phyloP scores from a whole-genome alignment of 2,888 invertebrate genomes.

The Sesamia inferens region DNA sequence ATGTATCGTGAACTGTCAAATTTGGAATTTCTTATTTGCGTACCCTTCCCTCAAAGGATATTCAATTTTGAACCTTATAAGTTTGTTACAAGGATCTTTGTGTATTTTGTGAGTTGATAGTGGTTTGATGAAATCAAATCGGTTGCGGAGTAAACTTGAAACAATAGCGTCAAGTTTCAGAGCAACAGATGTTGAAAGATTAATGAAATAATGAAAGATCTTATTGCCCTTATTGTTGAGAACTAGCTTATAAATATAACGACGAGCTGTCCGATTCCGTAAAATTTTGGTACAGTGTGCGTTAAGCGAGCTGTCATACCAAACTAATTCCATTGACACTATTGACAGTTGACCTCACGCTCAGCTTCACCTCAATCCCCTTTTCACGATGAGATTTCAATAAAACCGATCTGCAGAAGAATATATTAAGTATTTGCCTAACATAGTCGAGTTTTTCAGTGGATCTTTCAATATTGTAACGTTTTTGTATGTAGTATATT shows the following conservation, averaged over 20 bases:
- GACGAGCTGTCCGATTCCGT: neutral
- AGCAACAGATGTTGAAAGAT: constrained; percentile 82
- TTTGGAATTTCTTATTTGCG: constrained; percentile 36
- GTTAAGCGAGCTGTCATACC: no score
- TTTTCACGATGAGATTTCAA: no score
- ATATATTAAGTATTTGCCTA: constrained; percentile 2
- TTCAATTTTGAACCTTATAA: constrained; percentile 23
- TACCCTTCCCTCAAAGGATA: neutral
- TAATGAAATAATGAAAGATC: constrained; percentile 78
- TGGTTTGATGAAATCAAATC: constrained; percentile 56
- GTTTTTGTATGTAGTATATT: neutral
- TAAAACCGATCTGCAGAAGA: neutral
- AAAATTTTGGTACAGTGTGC: no score
- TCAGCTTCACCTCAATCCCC: no score
- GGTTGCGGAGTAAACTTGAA: constrained; percentile 75
- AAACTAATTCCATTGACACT: no score
- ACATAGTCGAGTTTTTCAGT: neutral
- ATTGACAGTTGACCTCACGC: no score
- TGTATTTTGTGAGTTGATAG: neutral
- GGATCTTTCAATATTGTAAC: neutral
- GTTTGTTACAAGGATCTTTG: neutral
- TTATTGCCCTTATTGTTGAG: constrained; percentile 32
- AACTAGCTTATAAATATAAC: constrained; percentile 43
- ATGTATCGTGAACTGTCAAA: constrained; percentile 73
- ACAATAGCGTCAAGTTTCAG: constrained; percentile 80